phyloP scores from a whole-genome alignment of 2,888 invertebrate genomes.

The Ennomos fuscantarius region DNA sequence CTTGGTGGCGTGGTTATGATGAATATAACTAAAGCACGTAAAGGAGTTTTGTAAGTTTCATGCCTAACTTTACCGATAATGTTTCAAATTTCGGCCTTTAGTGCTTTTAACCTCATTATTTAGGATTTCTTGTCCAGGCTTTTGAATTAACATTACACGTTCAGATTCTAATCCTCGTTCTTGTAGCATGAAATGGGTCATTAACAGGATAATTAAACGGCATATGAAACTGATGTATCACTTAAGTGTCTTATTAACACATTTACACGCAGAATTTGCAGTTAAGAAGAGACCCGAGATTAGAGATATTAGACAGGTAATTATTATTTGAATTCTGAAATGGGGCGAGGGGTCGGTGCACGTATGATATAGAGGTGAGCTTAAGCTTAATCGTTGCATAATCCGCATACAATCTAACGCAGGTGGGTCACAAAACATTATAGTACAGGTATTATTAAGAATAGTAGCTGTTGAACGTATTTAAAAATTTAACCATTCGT shows the following conservation, averaged over 20 bases:
- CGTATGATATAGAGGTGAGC: neutral
- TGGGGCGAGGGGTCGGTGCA: slow-evolving; percentile 4
- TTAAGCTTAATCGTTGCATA: slow-evolving; percentile 2
- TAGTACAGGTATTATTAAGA: too few relatives aligned
- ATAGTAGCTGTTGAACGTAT: too few relatives aligned
- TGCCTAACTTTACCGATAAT: slow-evolving; percentile 4
- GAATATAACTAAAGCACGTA: slow-evolving; percentile 19
- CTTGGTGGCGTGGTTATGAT: slow-evolving; percentile 12
- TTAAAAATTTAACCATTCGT: too few relatives aligned
- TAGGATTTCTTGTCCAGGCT: neutral
- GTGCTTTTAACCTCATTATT: neutral
- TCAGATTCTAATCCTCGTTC: neutral
- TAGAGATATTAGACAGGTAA: too few relatives aligned
- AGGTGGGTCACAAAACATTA: neutral
- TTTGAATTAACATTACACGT: neutral
- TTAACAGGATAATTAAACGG: slow-evolving; percentile 2
- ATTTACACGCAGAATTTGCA: slow-evolving; percentile 8
- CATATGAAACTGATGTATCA: slow-evolving; percentile 1
- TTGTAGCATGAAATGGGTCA: neutral
- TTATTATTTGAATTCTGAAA: slow-evolving; percentile 13
- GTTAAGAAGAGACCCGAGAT: slow-evolving; percentile 12
- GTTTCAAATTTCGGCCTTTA: slow-evolving; percentile 1
- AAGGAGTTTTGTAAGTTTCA: slow-evolving; percentile 11
- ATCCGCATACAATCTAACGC: neutral
- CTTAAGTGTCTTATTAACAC: slow-evolving; percentile 5